Base-by-base conservation (phyloP, 2,113 vertebrate genomes). In the Physeter macrocephalus region DNA sequence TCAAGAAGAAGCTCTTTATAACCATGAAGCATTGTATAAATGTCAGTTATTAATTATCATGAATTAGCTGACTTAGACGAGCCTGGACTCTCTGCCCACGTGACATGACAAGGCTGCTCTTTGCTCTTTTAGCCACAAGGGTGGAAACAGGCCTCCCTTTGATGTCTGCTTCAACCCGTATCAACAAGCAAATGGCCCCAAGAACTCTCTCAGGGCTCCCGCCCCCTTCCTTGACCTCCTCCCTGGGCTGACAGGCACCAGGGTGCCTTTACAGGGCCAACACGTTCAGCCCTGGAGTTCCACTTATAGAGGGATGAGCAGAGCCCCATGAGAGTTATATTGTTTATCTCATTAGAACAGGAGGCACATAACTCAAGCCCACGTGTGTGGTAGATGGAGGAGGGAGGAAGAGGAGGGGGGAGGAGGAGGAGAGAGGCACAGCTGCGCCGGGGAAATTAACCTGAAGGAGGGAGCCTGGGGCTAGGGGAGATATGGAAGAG, bases 341-440 rank as follows among this genome's bases (percentile, higher is more conserved):
- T 98, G 98, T 99, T 99, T 98, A 98, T 99, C 98, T 99, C 98
- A 98, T 98, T 98, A 98, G 98, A 98, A 97, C 97, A 98, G 98
- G 97, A 98, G 96, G 98, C 97, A 93, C 97, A 98, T 98, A 98
- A 98, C 97, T 98, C 98, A 98, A 98, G 97, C 93, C 95, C 0
- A 0, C 88, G 95, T 94, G 96, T 97, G 89, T 97, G 97, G 97
- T 97, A 96, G 97, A 84, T 67, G 0, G 39, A 77, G 52, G 94
- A 90, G 95, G 93, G 91, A 93, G 92, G 0, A 25, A 59, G 49
- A 94, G 86, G 96, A 93, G 86, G 75, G 87, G 17, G 39, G 86
- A 89, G 67, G 83, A 91, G 97, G 94, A 39, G 11, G 95, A 71
- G 66, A 96, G 94, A 97, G 94, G 59, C 98, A 92, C 96, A 97